Evolutionary conservation across 2,113 vertebrate genomes (phyloP).

Genomic region (Otocyon megalotis): DNA sequence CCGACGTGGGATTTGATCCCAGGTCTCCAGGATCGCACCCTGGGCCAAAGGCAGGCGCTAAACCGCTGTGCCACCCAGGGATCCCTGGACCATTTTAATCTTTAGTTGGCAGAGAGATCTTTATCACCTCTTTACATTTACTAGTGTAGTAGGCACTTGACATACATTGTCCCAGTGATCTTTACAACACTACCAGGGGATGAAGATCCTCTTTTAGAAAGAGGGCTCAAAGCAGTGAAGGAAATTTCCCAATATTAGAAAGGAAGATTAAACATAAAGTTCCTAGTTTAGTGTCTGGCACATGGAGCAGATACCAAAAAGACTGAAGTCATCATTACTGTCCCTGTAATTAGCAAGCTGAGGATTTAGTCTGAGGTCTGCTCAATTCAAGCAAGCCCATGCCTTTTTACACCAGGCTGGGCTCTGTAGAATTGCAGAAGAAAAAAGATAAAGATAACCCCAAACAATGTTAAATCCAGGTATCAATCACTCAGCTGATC

Average conservation of each 20-base stretch:
- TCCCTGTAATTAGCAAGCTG: not conserved
- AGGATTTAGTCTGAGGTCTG: not conserved
- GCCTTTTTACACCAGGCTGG: not conserved
- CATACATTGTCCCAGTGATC: not conserved
- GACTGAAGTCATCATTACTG: not conserved
- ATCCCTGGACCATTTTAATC: not conserved
- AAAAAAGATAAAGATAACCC: not conserved
- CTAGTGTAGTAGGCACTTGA: not conserved
- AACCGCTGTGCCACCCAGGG: too few relatives aligned
- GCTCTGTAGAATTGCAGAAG: not conserved
- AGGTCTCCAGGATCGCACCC: too few relatives aligned
- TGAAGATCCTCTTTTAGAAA: not conserved
- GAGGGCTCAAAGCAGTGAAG: not conserved
- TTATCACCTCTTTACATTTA: not conserved
- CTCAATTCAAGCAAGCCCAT: not conserved
- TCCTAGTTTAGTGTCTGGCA: not conserved
- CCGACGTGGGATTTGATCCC: too few relatives aligned
- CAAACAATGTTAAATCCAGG: not conserved
- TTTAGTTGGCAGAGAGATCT: not conserved
- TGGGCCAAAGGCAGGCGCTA: too few relatives aligned
- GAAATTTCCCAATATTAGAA: not conserved
- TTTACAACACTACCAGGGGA: not conserved
- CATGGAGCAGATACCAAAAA: not conserved
- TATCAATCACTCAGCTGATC: not conserved
- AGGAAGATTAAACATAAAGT: constrained; percentile 9